These are phyloP conservation scores for Schrankia costaestrigalis DNA, from an alignment of 2,888 invertebrate genomes.

Conservation along the genomic window DNA sequence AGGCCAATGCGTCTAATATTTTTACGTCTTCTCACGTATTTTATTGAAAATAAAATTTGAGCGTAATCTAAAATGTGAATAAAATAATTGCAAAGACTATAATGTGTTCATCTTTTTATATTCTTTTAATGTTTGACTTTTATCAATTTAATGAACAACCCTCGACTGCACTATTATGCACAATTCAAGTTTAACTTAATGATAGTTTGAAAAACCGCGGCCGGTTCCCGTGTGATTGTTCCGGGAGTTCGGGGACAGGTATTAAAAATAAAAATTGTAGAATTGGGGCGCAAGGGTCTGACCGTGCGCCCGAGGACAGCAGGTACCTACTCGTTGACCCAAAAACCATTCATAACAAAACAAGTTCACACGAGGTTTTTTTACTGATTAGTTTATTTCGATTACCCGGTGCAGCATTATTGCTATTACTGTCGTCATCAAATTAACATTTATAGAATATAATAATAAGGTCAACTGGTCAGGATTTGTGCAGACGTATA, in stretches of 20 bases:
- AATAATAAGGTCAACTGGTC: slow-evolving; percentile 67
- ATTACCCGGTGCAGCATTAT: too few relatives aligned
- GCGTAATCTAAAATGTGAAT: too few relatives aligned
- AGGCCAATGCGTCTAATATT: neutral
- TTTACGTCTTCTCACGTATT: neutral
- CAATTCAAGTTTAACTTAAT: slow-evolving; percentile 11
- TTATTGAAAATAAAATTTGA: too few relatives aligned
- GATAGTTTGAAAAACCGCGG: slow-evolving; percentile 23
- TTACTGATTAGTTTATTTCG: slow-evolving; percentile 29
- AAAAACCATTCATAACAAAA: slow-evolving; percentile 46
- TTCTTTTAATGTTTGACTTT: slow-evolving; percentile 14
- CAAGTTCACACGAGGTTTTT: slow-evolving; percentile 57
- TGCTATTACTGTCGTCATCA: too few relatives aligned
- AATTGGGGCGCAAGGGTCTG: slow-evolving; percentile 52
- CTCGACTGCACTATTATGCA: slow-evolving; percentile 3
- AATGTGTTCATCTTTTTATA: too few relatives aligned
- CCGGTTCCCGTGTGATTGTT: slow-evolving; percentile 70
- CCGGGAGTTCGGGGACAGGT: slow-evolving; percentile 60
- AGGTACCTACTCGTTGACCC: slow-evolving; percentile 63
- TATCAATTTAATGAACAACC: slow-evolving; percentile 5
- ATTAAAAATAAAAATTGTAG: slow-evolving; percentile 53
- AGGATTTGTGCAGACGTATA: slow-evolving; percentile 53
- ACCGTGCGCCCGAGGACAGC: slow-evolving; percentile 50
- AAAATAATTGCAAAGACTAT: too few relatives aligned
- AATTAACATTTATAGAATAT: slow-evolving; percentile 45